Base-by-base conservation (phyloP, 2,113 vertebrate genomes). In the Regulus satrapa region DNA sequence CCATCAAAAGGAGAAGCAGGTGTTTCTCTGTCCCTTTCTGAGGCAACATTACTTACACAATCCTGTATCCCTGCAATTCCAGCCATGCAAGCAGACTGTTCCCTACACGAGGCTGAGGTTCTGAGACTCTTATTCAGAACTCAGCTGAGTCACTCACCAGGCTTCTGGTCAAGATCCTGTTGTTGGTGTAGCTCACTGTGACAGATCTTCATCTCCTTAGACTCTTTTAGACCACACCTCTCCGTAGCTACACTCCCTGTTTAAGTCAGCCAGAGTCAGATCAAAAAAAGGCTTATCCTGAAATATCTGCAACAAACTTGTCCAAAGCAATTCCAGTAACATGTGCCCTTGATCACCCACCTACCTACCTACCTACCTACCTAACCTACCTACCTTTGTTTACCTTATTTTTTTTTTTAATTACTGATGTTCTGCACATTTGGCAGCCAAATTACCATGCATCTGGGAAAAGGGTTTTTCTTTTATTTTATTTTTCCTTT, bases 371-470 rank as follows among this genome's bases (percentile, higher is more conserved):
- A n/a, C n/a, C n/a, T n/a, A n/a, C n/a, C n/a, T n/a, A n/a, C n/a
- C n/a, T n/a, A n/a, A n/a, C n/a, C n/a, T n/a, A n/a, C n/a, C 34
- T 61, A 91, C 31, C 69, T 95, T 48, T 15, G 5, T 32, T 55
- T 71, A 54, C 32, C 69, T 92, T n/a, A n/a, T n/a, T n/a, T 89
- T 41, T 88, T 64, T 95, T 94, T 89, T 89, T 9, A 94, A 96
- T 76, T 82, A 91, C 20, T 41, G 81, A 93, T 78, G 85, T 92
- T 87, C 75, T 96, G 95, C 96, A 98, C 94, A 51, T 96, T 97
- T 97, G 96, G 97, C 90, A 97, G 97, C 96, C 96, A 97, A 97
- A 95, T 72, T 94, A 88, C 89, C 95, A 89, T 94, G 93, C 95
- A 90, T 95, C 88, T 92, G 91, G 83, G 92, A 96, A 88, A 93